Evolutionary conservation across 2,797 vertebrate genomes (phyloP), one percentile per base, ranked within the genome.

Genomic region (Hydrolagus colliei): DNA sequence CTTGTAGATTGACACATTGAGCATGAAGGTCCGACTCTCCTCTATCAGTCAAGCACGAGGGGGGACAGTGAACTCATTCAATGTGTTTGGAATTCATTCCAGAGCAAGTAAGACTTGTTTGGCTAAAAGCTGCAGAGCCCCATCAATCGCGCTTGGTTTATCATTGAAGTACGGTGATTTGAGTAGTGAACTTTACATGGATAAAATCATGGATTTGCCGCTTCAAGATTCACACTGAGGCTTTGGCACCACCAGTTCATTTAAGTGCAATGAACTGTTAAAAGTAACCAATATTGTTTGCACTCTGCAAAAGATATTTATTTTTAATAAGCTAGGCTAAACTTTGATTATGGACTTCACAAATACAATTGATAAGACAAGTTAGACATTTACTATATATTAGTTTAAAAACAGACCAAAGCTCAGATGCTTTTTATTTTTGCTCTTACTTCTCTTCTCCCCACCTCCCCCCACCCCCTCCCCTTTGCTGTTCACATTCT

Each of bases 191-290:
- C 41, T 52, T 52, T 52, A 52, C 41, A 52, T 52, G 41, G 41
- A 52, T 52, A 3, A 52, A 52, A 52, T 52, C 41, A 18, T 84
- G 61, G 32, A 16, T 65, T 65, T 16, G 35, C 9, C 18, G 16
- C 65, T 84, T 18, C 14, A 84, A 71, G 79, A 11, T 59, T 79
- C 67, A 20, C 35, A 71, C 41, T 61, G 52, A n/a, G 75, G 41
- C 16, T 59, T 20, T 77, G 52, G 20, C 75, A 61, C 18, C 74
- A 20, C 59, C 75, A 12, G 14, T 77, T 18, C 61, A 59, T 52
- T 77, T 77, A 77, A 68, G 13, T 82, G 65, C 61, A 32, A 63
- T 71, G 41, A 41, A 63, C 67, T 84, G 65, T 84, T 84, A 71
- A 68, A 82, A 6, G 16, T 84, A 82, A 41, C 41, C 27, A 68